These are phyloP conservation scores for Pterophyllum scalare DNA, from an alignment of 2,113 vertebrate species.

Conservation along the genomic window DNA sequence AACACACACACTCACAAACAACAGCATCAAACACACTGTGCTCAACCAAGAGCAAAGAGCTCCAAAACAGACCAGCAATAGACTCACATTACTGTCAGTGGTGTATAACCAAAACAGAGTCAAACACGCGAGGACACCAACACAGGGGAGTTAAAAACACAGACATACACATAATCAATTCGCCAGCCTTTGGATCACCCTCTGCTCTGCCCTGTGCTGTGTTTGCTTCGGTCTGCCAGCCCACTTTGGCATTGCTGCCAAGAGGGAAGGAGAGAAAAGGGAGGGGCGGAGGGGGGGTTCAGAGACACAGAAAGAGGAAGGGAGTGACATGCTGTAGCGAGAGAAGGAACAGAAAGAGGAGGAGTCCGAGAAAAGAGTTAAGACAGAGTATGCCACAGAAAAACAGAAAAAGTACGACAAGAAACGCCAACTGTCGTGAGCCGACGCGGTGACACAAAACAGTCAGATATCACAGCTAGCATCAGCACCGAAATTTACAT, in stretches of 20 bases:
- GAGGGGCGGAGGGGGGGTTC: constrained; percentile 31
- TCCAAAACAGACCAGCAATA: constrained; percentile 27
- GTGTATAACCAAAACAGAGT: constrained; percentile 33
- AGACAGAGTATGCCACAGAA: constrained; percentile 62
- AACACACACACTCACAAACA: constrained; percentile 31
- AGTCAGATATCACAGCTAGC: constrained; percentile 39
- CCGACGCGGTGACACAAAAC: constrained; percentile 31
- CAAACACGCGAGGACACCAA: constrained; percentile 17
- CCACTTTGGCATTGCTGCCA: constrained; percentile 80
- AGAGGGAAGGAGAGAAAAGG: constrained; percentile 71
- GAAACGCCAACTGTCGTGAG: constrained; percentile 43
- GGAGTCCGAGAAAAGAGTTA: constrained; percentile 67
- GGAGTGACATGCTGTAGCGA: constrained; percentile 72
- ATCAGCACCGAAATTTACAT: background rate
- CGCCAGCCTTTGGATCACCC: constrained; percentile 75
- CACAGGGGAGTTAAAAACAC: constrained; percentile 54
- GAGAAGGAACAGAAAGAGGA: constrained; percentile 64
- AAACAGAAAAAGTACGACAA: constrained; percentile 54
- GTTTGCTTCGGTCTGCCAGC: constrained; percentile 75
- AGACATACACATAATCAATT: constrained; percentile 64
- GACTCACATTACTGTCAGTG: constrained; percentile 36
- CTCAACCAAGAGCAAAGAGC: constrained; percentile 32
- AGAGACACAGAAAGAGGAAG: constrained; percentile 75
- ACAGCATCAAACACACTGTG: constrained; percentile 44
- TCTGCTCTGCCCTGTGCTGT: constrained; percentile 76